These are phyloP conservation scores for Autographa gamma DNA, from an alignment of 2,888 invertebrate species.

Conservation along the genomic window DNA sequence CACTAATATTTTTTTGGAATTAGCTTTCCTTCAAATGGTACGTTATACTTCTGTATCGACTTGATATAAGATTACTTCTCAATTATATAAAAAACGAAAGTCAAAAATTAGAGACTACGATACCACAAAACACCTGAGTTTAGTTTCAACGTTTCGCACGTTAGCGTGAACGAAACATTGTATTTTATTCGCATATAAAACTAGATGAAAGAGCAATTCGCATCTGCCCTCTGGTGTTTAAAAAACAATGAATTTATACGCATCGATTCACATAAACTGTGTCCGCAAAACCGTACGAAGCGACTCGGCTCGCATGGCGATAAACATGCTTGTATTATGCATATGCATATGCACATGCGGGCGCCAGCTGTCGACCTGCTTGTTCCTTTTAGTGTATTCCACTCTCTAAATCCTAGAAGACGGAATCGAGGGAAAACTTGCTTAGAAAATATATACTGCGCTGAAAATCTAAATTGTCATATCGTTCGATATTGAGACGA, in stretches of 20 bases:
- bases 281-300: not conserved
- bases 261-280: conserved; percentile 9
- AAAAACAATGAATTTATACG: conserved; percentile 8
- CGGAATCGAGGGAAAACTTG: not conserved
- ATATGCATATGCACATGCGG: not conserved
- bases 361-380: not conserved
- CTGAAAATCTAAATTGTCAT: not conserved
- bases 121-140: not conserved
- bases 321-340: conserved; percentile 9
- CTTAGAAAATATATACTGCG: not conserved
- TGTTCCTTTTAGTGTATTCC: not conserved
- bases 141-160: not conserved
- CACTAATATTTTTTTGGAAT: not conserved
- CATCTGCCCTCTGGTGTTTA: conserved; percentile 3
- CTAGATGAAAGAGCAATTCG: not conserved
- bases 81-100: no score
- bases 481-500: not conserved
- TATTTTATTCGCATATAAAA: not conserved
- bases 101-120: no score
- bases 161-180: not conserved
- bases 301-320: not conserved
- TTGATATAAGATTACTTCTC: no score
- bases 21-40: no score
- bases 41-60: no score
- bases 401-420: not conserved